Percentiles rank a stretch among this genome's conserved stretches.
Conservation (phyloP, 2,113 vertebrate species). For the Nyctereutes procyonoides region DNA sequence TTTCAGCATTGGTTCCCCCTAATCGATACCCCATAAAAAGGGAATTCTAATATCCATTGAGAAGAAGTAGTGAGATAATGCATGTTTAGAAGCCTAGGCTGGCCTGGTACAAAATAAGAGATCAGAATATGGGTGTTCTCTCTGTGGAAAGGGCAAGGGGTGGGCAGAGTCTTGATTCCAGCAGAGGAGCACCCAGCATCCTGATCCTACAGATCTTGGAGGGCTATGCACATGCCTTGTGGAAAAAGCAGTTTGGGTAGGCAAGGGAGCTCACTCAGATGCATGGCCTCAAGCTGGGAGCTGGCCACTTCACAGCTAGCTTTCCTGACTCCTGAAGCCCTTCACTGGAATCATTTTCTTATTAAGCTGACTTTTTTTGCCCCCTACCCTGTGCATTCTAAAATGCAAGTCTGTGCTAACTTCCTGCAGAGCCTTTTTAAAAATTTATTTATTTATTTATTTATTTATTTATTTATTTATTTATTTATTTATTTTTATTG, state of each 20-base stretch:
- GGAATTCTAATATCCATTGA: background rate
- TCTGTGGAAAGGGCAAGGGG: background rate
- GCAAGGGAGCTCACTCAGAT: background rate
- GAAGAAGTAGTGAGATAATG: background rate
- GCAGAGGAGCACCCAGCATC: background rate
- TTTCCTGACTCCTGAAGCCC: background rate
- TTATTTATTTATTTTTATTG: too few relatives aligned
- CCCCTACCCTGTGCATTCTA: background rate
- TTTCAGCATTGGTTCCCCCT: background rate
- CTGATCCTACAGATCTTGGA: background rate
- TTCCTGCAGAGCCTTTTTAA: constrained; percentile 15
- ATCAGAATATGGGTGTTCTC: background rate
- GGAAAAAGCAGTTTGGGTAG: background rate
- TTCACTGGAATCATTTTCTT: constrained; percentile 32
- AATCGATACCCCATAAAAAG: background rate
- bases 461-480: too few relatives aligned
- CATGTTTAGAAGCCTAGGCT: background rate
- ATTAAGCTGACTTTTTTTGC: background rate
- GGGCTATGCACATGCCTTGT: background rate
- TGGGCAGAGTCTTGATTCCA: background rate
- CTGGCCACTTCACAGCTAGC: background rate
- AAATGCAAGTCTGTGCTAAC: background rate
- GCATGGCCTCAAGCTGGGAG: background rate
- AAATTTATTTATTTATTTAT: too few relatives aligned
- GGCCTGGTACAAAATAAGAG: background rate